These are phyloP conservation scores for Acronicta alni DNA, from an alignment of 2,888 invertebrate genomes.

Conservation along the genomic window DNA sequence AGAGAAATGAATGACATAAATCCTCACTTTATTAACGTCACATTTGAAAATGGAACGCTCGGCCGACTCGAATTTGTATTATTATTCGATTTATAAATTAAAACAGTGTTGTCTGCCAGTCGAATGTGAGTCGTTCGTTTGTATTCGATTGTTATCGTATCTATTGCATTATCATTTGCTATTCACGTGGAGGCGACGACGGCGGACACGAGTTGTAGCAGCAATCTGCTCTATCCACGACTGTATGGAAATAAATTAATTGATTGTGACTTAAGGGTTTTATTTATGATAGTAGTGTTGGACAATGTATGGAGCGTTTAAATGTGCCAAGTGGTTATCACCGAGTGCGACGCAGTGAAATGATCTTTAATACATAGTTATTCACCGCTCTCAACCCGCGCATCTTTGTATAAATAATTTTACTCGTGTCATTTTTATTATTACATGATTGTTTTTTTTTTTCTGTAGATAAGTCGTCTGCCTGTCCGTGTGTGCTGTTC, in stretches of 20 bases:
- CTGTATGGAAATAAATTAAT: conserved; percentile 48
- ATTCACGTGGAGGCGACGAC: conserved; percentile 1
- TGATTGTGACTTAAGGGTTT: conserved; percentile 58
- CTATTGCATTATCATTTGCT: conserved; percentile 25
- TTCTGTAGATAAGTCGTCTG: conserved; percentile 70
- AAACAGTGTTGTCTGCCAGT: conserved; percentile 41
- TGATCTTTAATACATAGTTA: conserved; percentile 52
- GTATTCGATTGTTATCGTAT: conserved; percentile 44
- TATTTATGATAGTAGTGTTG: conserved; percentile 58
- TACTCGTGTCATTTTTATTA: conserved; percentile 64
- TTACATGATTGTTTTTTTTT: conserved; percentile 60
- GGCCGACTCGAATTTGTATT: conserved; percentile 55
- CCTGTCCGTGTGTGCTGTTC: conserved; percentile 59
- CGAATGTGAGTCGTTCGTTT: conserved; percentile 26
- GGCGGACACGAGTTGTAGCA: conserved; percentile 26
- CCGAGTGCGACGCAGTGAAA: conserved; percentile 48
- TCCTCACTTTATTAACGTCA: conserved; percentile 29
- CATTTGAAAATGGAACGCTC: conserved; percentile 52
- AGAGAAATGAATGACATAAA: conserved; percentile 38
- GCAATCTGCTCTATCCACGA: conserved; percentile 41
- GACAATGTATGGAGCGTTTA: conserved; percentile 58
- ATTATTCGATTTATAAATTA: conserved; percentile 45
- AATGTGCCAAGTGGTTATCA: conserved; percentile 62
- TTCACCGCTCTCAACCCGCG: conserved; percentile 62
- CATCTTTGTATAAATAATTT: conserved; percentile 67